A percentile compares a stretch with the other conserved stretches of the same genome.
Evolutionary conservation across 1,140 invertebrate genomes (phyloP).

Genomic region (Euura lappo): DNA sequence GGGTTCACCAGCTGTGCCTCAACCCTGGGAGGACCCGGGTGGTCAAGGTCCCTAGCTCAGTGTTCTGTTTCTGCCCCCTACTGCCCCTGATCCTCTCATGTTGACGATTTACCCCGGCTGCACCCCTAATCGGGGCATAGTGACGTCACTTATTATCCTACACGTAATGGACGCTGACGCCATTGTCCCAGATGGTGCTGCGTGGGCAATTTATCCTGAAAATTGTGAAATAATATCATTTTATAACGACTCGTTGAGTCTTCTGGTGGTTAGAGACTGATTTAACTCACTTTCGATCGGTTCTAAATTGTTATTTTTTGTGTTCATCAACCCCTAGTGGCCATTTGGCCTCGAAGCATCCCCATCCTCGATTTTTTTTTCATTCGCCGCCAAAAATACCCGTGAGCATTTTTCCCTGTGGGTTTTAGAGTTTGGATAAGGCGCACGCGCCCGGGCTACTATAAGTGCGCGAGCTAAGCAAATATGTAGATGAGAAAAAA

Average conservation of each 20-base stretch:
- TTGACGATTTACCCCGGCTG: neutral
- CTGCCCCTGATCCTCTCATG: neutral
- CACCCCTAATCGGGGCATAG: neutral
- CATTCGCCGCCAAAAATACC: neutral
- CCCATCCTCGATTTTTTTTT: neutral
- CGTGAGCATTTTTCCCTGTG: neutral
- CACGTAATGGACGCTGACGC: neutral
- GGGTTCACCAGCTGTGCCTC: conserved; percentile 49
- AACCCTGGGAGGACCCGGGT: neutral
- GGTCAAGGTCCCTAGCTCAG: neutral
- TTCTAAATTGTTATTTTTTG: too few relatives aligned
- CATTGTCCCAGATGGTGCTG: neutral
- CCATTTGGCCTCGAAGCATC: too few relatives aligned
- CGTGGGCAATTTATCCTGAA: neutral
- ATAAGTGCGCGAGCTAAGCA: neutral
- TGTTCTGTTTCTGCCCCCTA: neutral
- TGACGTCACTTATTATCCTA: conserved; percentile 2
- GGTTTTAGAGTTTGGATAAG: too few relatives aligned
- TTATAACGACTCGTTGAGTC: too few relatives aligned
- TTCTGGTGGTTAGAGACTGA: too few relatives aligned
- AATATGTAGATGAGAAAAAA: conserved; percentile 4
- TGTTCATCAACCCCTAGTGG: too few relatives aligned
- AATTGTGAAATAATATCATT: too few relatives aligned
- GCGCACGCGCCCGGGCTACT: too few relatives aligned
- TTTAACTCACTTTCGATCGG: too few relatives aligned